Percentiles rank a stretch among this genome's conserved stretches.
These are phyloP conservation scores for Etheostoma perlongum DNA, from an alignment of 2,797 vertebrate species.

Conservation along the genomic window DNA sequence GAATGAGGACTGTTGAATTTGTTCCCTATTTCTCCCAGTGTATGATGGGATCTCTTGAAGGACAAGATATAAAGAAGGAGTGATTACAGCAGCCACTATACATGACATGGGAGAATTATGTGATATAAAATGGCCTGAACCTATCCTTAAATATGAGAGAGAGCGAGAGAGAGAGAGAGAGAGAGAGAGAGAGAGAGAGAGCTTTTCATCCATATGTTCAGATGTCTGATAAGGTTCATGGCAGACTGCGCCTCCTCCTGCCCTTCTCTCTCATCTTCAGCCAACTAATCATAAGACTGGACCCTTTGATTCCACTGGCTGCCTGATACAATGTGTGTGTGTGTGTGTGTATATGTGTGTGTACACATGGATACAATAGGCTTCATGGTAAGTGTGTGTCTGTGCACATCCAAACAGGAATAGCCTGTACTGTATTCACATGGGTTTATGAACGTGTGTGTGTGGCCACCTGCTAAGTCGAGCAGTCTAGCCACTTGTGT, in stretches of 20 bases:
- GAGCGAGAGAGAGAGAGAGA: constrained; percentile 11
- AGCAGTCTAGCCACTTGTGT: constrained; percentile 37
- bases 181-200: constrained; percentile 22
- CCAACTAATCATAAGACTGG: constrained; percentile 75
- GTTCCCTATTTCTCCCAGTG: background rate
- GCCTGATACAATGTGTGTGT: constrained; percentile 30
- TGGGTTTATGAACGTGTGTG: constrained; percentile 14
- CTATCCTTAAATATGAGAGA: constrained; percentile 1
- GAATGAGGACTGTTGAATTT: background rate
- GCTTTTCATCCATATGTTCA: constrained; percentile 79
- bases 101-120: background rate
- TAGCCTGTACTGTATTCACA: background rate
- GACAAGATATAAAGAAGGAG: background rate
- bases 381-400: background rate
- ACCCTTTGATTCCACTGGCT: constrained; percentile 70
- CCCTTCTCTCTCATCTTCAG: constrained; percentile 76
- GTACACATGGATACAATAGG: background rate
- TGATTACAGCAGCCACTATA: background rate
- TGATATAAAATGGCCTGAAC: background rate
- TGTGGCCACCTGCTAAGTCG: constrained; percentile 48
- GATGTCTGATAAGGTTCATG: constrained; percentile 78
- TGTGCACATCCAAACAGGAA: background rate
- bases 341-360: constrained; percentile 15
- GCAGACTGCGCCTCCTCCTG: constrained; percentile 57
- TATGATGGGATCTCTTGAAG: background rate